A percentile compares a stretch with the other conserved stretches of the same genome.
Evolutionary conservation across 2,888 invertebrate species (phyloP).

Genomic region (Seira ritae): DNA sequence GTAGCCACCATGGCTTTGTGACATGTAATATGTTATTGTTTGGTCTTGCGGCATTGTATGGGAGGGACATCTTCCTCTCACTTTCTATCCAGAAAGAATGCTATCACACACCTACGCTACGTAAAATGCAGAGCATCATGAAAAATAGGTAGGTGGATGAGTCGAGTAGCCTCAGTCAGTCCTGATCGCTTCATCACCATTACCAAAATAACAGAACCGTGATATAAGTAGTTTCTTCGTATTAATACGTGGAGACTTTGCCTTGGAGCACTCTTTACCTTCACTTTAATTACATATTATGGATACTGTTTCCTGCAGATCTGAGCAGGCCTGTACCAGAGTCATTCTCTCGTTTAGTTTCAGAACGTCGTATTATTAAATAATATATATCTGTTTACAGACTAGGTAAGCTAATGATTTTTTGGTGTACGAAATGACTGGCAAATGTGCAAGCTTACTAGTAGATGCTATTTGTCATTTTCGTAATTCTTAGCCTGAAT

Average conservation of each 20-base stretch:
- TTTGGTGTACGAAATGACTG: no score
- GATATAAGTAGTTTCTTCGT: not conserved
- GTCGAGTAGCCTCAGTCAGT: not conserved
- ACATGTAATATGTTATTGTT: not conserved
- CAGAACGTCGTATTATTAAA: no score
- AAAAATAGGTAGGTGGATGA: not conserved
- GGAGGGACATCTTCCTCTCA: conserved; percentile 9
- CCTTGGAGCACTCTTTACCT: not conserved
- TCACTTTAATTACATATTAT: not conserved
- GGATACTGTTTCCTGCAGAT: not conserved
- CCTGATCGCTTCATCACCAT: not conserved
- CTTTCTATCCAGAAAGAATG: conserved; percentile 26
- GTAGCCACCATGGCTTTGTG: not conserved
- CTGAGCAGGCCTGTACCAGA: not conserved
- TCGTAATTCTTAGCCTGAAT: no score
- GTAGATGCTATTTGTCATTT: no score
- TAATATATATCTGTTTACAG: no score
- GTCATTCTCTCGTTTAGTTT: no score
- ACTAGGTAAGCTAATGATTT: no score
- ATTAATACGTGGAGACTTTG: not conserved
- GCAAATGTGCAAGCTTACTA: no score
- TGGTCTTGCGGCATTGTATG: conserved; percentile 40
- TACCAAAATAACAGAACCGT: not conserved
- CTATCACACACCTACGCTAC: conserved; percentile 26
- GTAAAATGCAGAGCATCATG: not conserved